These are phyloP conservation scores for Lochmaea crataegi DNA, from an alignment of 2,888 invertebrate genomes.

Conservation along the genomic window DNA sequence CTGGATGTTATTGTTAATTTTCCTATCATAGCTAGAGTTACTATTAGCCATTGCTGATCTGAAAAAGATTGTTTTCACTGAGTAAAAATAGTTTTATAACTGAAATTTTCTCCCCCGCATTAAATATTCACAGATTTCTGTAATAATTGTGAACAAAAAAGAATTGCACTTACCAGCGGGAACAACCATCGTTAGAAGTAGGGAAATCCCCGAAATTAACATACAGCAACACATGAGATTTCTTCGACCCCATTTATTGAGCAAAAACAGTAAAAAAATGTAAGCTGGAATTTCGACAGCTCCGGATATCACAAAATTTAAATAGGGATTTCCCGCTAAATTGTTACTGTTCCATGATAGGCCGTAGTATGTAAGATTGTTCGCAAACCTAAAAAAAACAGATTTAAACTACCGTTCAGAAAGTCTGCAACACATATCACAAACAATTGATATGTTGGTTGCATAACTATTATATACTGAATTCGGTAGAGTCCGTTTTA, in stretches of 20 bases:
- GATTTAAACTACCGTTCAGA: background rate
- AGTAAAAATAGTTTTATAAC: background rate
- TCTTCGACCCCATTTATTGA: constrained; percentile 79
- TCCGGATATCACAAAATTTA: constrained; percentile 81
- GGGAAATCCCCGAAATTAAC: constrained; percentile 71
- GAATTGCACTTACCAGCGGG: constrained; percentile 66
- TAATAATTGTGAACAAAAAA: too few species aligned
- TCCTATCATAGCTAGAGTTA: constrained; percentile 76
- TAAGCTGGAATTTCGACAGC: constrained; percentile 83
- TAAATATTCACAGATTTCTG: too few species aligned
- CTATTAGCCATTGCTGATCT: constrained; percentile 70
- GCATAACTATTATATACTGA: too few species aligned
- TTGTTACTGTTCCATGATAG: constrained; percentile 80
- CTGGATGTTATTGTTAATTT: constrained; percentile 80
- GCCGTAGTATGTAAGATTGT: constrained; percentile 82
- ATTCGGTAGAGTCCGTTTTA: too few species aligned
- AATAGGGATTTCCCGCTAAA: constrained; percentile 76
- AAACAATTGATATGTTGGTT: too few species aligned
- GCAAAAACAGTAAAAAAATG: constrained; percentile 72
- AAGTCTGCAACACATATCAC: too few species aligned
- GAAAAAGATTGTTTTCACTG: constrained; percentile 42
- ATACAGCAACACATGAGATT: constrained; percentile 76
- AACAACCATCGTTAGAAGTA: constrained; percentile 71
- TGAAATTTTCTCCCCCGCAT: too few species aligned
- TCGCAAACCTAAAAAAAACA: constrained; percentile 75